phyloP scores from a whole-genome alignment of 2,113 vertebrate species.

The Limnothrissa miodon region DNA sequence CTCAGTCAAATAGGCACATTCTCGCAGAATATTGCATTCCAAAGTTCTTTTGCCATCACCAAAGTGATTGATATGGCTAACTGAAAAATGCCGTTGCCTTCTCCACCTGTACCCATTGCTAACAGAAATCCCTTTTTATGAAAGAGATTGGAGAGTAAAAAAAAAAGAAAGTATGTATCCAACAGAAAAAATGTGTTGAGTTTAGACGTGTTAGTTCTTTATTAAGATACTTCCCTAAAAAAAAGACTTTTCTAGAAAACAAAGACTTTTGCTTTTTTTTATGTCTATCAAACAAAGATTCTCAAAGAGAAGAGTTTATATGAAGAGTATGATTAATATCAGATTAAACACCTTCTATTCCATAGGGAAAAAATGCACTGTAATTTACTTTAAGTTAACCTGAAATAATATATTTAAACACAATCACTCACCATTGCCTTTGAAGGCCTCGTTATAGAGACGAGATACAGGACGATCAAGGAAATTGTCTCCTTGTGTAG shows the following conservation, averaged over 20 bases:
- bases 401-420: neutral
- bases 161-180: neutral
- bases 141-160: neutral
- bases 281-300: no score
- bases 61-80: slow-evolving; percentile 64
- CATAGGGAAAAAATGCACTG: neutral
- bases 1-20: slow-evolving; percentile 26
- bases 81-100: slow-evolving; percentile 63
- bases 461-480: slow-evolving; percentile 39
- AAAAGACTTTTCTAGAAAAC: neutral
- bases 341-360: neutral
- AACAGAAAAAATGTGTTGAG: no score
- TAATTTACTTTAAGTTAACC: neutral
- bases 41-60: slow-evolving; percentile 60
- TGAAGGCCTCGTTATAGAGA: slow-evolving; percentile 27
- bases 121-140: slow-evolving; percentile 48
- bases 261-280: no score
- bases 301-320: no score
- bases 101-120: slow-evolving; percentile 60
- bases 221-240: neutral
- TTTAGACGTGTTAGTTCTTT: neutral
- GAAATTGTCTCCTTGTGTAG: slow-evolving; percentile 60
- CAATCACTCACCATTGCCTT: slow-evolving; percentile 52
- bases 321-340: no score
- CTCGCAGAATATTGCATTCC: slow-evolving; percentile 40